Conservation (phyloP, 1,140 invertebrate genomes). For the Dysdera silvatica region DNA sequence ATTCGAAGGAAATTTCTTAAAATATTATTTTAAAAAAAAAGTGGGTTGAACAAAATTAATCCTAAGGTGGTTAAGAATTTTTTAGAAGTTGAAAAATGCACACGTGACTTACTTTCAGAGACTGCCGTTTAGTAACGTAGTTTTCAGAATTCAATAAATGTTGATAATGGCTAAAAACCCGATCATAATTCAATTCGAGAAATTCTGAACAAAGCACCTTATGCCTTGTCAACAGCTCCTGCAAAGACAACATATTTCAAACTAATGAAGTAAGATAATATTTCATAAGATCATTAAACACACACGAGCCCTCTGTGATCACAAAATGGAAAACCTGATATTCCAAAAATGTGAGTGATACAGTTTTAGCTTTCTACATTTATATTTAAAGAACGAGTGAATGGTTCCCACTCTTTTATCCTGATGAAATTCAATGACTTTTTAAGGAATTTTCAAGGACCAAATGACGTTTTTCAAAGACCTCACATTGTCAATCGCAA, state of each 20-base stretch:
- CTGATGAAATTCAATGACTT: no score
- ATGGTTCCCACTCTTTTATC: no score
- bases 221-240: conserved; percentile 97
- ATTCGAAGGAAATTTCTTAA: no score
- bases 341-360: neutral
- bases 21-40: neutral
- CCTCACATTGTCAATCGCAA: no score
- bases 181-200: conserved; percentile 96
- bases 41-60: neutral
- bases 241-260: conserved; percentile 41
- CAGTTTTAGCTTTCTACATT: no score
- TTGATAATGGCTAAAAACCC: conserved; percentile 94
- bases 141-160: conserved; percentile 95
- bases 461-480: no score
- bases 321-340: neutral
- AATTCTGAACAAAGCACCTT: conserved; percentile 97
- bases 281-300: neutral
- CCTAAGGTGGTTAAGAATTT: neutral
- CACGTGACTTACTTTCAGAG: conserved; percentile 60
- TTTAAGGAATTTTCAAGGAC: no score
- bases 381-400: no score
- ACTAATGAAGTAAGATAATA: neutral
- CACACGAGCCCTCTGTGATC: neutral
- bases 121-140: conserved; percentile 94
- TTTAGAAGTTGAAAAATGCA: neutral